Conservation (phyloP, 1,140 invertebrate species). For the Drosophila paulistorum region DNA sequence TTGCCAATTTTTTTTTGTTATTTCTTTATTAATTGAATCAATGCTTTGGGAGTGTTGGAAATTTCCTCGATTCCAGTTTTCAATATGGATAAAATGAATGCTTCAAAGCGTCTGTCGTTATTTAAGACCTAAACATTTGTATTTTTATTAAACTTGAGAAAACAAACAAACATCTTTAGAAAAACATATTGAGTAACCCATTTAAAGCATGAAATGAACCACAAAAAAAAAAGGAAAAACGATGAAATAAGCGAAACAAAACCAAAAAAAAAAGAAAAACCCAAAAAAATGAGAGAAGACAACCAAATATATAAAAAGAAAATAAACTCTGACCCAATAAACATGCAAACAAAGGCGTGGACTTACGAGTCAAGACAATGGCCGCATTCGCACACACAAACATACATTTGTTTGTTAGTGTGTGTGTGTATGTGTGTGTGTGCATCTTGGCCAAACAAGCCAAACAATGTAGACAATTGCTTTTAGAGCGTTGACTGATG, state of each 20-base stretch:
- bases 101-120: neutral
- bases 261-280: neutral
- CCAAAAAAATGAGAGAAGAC: neutral
- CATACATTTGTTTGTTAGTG: constrained; percentile 23
- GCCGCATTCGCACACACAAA: constrained; percentile 17
- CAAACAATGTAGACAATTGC: constrained; percentile 81
- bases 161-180: constrained; percentile 2
- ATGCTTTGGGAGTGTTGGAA: too few species aligned
- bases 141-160: constrained; percentile 4
- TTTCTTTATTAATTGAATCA: too few species aligned
- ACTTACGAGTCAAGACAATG: constrained; percentile 68
- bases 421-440: constrained; percentile 48
- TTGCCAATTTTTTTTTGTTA: too few species aligned
- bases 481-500: constrained; percentile 81
- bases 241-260: constrained; percentile 7
- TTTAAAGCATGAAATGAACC: constrained; percentile 37
- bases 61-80: too few species aligned
- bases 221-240: neutral
- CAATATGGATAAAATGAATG: neutral
- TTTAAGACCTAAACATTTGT: neutral
- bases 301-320: constrained; percentile 8
- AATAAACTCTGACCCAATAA: constrained; percentile 61
- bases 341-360: constrained; percentile 73
- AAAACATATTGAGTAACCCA: constrained; percentile 48
- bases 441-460: constrained; percentile 78